Base-by-base conservation (phyloP, 2,797 vertebrate genomes). In the Sebastes iracundus region DNA sequence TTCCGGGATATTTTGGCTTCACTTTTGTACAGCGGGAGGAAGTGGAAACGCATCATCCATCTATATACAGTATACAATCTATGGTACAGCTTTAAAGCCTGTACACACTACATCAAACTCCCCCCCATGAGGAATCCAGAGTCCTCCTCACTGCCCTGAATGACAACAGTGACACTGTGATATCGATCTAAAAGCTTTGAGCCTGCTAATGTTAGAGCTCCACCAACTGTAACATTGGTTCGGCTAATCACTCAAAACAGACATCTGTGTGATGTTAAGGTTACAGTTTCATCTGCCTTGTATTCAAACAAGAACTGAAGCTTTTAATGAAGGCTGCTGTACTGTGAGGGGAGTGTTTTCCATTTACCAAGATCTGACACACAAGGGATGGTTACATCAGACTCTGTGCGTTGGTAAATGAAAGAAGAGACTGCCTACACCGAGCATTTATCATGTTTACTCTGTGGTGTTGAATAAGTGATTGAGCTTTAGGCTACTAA, bases 301-400 rank as follows among this genome's bases (percentile, higher is more conserved):
- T 28, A 66, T 59, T 77, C 60, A 81, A 72, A 73, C 18, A 38
- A 69, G 55, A 66, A 20, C 20, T 6, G 7, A 72, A 20, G 79
- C 71, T 60, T 69, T 61, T 59, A 66, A 65, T 79, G 42, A 70
- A 77, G 61, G 46, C 38, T 65, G 60, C 69, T 52, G 42, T 6
- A 52, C 74, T 84, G 66, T 12, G 73, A 18, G 4, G 55, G 73
- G 56, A 79, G 72, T 59, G 72, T 74, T 79, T 84, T 88, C 80
- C 64, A 66, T 78, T 81, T 33, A 80, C 58, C 33, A 66, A 83
- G 74, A 82, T 86, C 66, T 46, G 73, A 80, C 84, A 83, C 84
- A 72, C 74, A 23, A 64, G 87, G 82, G 84, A 85, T 23, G 30
- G 77, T 87, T 85, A 79, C 86, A 82, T 84, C 86, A 82, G 65